Base-by-base conservation (phyloP, 2,888 invertebrate species). In the Lycia hirtaria region DNA sequence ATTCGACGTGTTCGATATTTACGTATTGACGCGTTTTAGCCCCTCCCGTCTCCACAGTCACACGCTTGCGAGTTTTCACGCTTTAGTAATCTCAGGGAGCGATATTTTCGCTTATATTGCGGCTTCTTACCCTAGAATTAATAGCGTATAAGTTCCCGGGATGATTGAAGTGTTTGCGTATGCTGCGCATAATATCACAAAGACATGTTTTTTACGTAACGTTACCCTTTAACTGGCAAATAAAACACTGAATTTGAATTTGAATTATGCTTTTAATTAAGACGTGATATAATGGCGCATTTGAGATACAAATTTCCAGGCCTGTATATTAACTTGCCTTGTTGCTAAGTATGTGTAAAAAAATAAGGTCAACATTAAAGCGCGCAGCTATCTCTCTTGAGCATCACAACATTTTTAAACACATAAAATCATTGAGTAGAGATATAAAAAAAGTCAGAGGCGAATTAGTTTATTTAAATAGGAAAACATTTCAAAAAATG, bases 101-200 rank as follows among this genome's bases (percentile, higher is more conserved):
- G 54, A 68, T 64, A 67, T 68, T 65, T 65, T 45, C 48, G 60
- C 55, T 60, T 69, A 73, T 73, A 73, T 71, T 67, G 63, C 61
- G 45, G 37, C 44, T 58, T 63, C 61, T 65, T 65, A 65, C 65
- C 58, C 63, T 49, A 62, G 59, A 64, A 64, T 61, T 57, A 62
- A 66, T 69, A 56, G 62, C 47, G 47, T 41, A 51, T 44, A 56
- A 40, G 47, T 51, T 47, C 32, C 6, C 17, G 33, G 4, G 30
- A 30, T 49, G 41, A 44, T 57, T 65, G 59, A 67, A 55, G 62
- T 61, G 63, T 51, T 35, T 52, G 32, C 55, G 43, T 50, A 43
- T 51, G 51, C 26, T 49, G 22, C 35, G 20, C 32, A 49, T 59
- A 53, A 43, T 56, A 38, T 22, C 14, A 56, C 26, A 50, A 41